A percentile compares a stretch with the other conserved stretches of the same genome.
Conservation (phyloP, 2,113 vertebrate genomes). For the Numida meleagris region DNA sequence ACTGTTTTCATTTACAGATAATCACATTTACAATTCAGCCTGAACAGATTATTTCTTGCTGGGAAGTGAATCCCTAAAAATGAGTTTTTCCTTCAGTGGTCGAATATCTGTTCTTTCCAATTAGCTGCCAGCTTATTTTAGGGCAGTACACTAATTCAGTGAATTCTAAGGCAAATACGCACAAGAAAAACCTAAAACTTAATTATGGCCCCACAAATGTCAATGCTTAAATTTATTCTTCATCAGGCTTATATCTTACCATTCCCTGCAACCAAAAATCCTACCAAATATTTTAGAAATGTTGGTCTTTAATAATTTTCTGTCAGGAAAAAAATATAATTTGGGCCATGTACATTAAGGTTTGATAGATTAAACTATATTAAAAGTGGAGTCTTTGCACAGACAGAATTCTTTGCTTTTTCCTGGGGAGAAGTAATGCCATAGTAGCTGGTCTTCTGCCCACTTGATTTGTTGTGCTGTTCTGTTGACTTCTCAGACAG, state of each 20-base stretch:
- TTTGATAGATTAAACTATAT: not conserved
- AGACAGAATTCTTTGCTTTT: not conserved
- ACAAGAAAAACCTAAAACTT: not conserved
- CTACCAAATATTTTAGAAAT: not conserved
- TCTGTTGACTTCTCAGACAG: not conserved
- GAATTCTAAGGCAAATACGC: not conserved
- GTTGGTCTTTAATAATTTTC: not conserved
- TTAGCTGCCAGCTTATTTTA: not conserved
- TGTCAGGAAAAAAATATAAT: not conserved
- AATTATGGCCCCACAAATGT: not conserved
- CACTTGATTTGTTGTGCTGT: not conserved
- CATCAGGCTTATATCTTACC: not conserved
- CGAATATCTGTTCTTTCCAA: not conserved
- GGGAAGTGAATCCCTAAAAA: not conserved
- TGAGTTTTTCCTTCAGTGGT: not conserved
- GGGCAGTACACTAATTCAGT: not conserved
- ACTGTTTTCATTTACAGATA: not conserved
- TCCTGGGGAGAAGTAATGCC: conserved; percentile 16
- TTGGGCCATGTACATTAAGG: not conserved
- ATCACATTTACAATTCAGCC: not conserved
- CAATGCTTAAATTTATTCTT: not conserved
- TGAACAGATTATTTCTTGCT: not conserved
- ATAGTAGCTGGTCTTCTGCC: not conserved
- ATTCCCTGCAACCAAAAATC: not conserved
- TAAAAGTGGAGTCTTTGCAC: not conserved